Percentiles rank a stretch among this genome's conserved stretches.
phyloP scores from a whole-genome alignment of 1,140 invertebrate species.

The Drosophila teissieri region DNA sequence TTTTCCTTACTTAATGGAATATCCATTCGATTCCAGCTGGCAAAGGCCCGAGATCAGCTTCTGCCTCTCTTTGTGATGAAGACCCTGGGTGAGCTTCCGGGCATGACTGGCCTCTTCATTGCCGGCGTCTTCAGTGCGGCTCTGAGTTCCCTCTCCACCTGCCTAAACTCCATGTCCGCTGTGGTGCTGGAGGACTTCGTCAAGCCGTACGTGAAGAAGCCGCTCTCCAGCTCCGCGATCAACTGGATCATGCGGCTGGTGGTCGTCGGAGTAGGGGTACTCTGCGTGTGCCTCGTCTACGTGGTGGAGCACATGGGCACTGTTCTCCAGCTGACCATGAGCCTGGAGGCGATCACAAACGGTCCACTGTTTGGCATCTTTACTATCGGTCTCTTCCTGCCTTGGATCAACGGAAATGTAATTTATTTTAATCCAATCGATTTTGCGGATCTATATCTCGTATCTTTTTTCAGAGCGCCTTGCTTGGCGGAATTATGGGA shows the following conservation, averaged over 20 bases:
- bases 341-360: constrained; percentile 88
- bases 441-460: neutral
- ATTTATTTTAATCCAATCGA: constrained; percentile 25
- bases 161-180: constrained; percentile 92
- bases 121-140: constrained; percentile 90
- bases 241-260: constrained; percentile 87
- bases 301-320: constrained; percentile 87
- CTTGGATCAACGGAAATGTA: constrained; percentile 88
- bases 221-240: constrained; percentile 85
- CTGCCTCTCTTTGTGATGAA: constrained; percentile 88
- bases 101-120: constrained; percentile 89
- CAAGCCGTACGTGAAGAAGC: constrained; percentile 85
- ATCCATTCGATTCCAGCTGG: constrained; percentile 80
- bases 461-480: constrained; percentile 88
- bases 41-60: constrained; percentile 86
- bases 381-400: constrained; percentile 90
- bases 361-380: constrained; percentile 92
- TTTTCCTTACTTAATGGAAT: neutral
- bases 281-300: constrained; percentile 86
- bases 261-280: constrained; percentile 86
- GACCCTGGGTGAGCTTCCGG: constrained; percentile 86
- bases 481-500: constrained; percentile 88
- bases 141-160: constrained; percentile 91
- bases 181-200: constrained; percentile 90
- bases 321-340: constrained; percentile 85